Evolutionary conservation across 2,888 invertebrate species (phyloP).

Genomic region (Halocaridina rubra): DNA sequence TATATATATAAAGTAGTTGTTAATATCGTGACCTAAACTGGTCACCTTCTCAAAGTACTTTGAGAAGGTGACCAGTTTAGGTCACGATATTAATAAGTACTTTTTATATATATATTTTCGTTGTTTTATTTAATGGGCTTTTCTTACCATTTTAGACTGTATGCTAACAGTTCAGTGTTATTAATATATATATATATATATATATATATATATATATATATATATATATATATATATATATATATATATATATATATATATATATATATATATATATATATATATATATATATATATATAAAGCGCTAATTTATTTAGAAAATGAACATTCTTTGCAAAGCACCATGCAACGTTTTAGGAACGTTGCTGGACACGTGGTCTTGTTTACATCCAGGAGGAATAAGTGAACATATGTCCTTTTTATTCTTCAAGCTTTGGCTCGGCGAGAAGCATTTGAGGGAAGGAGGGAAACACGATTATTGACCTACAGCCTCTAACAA

Average conservation of each 20-base stretch:
- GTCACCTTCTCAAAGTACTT: no score
- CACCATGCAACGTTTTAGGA: no score
- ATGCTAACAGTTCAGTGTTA: no score
- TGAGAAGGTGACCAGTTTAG: no score
- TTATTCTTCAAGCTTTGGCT: slow-evolving; percentile 11
- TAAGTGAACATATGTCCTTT: slow-evolving; percentile 57
- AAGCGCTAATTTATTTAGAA: no score
- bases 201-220: background rate
- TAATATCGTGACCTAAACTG: no score
- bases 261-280: slow-evolving; percentile 9
- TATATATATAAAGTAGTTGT: no score
- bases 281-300: slow-evolving; percentile 31
- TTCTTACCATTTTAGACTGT: no score
- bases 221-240: background rate
- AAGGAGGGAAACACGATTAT: slow-evolving; percentile 61
- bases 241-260: background rate
- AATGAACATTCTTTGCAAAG: no score
- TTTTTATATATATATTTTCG: no score
- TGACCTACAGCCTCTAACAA: slow-evolving; percentile 58
- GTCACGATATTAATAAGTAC: no score
- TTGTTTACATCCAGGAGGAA: slow-evolving; percentile 56
- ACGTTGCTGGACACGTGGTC: slow-evolving; percentile 33
- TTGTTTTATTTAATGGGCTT: no score
- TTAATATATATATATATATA: slow-evolving; percentile 18
- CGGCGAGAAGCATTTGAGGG: slow-evolving; percentile 43